A percentile compares a stretch with the other conserved stretches of the same genome.
phyloP scores from a whole-genome alignment of 2,888 invertebrate species.

The Mechanitis messenoides region DNA sequence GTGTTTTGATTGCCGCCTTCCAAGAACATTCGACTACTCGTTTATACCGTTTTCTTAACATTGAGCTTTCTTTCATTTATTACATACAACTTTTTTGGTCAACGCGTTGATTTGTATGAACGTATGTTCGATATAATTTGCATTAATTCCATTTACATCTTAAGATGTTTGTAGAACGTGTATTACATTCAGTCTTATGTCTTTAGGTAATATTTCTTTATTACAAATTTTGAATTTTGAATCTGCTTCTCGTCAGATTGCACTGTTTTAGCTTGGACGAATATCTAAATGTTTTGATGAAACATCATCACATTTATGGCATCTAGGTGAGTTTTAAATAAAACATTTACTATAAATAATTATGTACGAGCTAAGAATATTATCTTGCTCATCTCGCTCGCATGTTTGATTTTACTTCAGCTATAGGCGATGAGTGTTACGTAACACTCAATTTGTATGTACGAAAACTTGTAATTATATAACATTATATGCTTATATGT shows the following conservation, averaged over 20 bases:
- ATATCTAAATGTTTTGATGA: slow-evolving; percentile 44
- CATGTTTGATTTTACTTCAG: slow-evolving; percentile 21
- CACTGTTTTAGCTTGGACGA: slow-evolving; percentile 30
- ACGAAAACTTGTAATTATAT: slow-evolving; percentile 48
- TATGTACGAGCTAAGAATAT: slow-evolving; percentile 24
- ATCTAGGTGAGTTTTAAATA: slow-evolving; percentile 34
- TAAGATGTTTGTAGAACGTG: not conserved
- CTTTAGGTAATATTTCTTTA: slow-evolving; percentile 10
- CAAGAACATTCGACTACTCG: slow-evolving; percentile 63
- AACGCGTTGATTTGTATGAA: slow-evolving; percentile 31
- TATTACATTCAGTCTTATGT: not conserved
- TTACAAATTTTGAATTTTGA: slow-evolving; percentile 21
- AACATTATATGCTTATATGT: slow-evolving; percentile 59
- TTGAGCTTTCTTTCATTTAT: slow-evolving; percentile 62
- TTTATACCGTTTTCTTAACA: slow-evolving; percentile 68
- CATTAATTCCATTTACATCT: slow-evolving; percentile 6
- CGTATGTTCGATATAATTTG: slow-evolving; percentile 21
- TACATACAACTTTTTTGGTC: slow-evolving; percentile 56
- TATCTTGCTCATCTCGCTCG: slow-evolving; percentile 24
- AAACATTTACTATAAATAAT: slow-evolving; percentile 33
- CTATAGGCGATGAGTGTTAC: slow-evolving; percentile 18
- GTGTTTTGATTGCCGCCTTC: slow-evolving; percentile 69
- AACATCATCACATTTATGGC: slow-evolving; percentile 40
- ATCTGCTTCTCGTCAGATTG: slow-evolving; percentile 32
- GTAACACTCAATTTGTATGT: slow-evolving; percentile 20